Evolutionary conservation across 30 jellyfish, hydroid and myxozoan genomes (phyloP).

Genomic region (Aurelia sp.): DNA sequence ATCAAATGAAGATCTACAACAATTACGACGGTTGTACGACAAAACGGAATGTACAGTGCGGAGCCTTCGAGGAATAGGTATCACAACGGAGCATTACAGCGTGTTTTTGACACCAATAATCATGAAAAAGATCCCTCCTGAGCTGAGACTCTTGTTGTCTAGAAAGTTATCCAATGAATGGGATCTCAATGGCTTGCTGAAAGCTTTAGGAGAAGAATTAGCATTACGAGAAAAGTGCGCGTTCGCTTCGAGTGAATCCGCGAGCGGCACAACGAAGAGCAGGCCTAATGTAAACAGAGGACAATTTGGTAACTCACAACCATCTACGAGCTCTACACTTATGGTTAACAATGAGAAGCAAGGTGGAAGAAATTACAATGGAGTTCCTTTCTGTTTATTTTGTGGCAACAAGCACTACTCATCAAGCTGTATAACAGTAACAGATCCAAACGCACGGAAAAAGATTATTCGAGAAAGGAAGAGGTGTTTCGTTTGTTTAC

Average conservation of each 20-base stretch:
- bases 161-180: constrained; percentile 27
- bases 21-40: constrained; percentile 18
- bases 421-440: constrained; percentile 17
- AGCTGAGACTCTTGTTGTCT: constrained; percentile 11
- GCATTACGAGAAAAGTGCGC: constrained; percentile 19
- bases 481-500: constrained; percentile 14
- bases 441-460: constrained; percentile 15
- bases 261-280: neutral
- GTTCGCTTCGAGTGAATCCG: constrained; percentile 1
- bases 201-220: constrained; percentile 36
- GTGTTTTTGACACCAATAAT: constrained; percentile 8
- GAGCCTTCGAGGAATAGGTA: constrained; percentile 22
- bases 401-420: constrained; percentile 24
- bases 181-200: constrained; percentile 12
- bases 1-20: constrained; percentile 5
- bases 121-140: constrained; percentile 22
- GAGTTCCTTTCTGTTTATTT: neutral
- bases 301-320: neutral
- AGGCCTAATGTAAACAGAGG: neutral
- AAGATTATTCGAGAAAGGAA: neutral
- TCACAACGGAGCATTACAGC: neutral
- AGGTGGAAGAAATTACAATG: neutral
- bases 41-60: constrained; percentile 3
- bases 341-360: constrained; percentile 6
- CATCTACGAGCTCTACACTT: constrained; percentile 10